These are phyloP conservation scores for Drosophila maculinotata DNA, from an alignment of 2,888 invertebrate species.

Conservation along the genomic window DNA sequence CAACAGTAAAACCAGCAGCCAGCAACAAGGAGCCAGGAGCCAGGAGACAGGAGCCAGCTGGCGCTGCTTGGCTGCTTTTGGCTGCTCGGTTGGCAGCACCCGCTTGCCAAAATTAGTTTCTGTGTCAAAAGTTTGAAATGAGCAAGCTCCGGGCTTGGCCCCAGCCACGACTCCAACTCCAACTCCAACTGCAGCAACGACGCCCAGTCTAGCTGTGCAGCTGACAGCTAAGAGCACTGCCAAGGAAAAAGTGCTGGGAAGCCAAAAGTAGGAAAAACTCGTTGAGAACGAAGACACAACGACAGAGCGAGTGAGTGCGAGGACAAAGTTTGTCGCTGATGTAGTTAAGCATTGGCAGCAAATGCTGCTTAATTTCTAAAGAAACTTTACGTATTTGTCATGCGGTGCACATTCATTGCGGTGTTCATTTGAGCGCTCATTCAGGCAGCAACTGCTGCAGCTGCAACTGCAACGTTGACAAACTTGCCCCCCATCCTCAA, in stretches of 20 bases:
- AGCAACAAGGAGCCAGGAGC: conserved; percentile 2
- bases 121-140: conserved; percentile 81
- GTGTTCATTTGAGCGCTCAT: conserved; percentile 79
- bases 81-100: conserved; percentile 60
- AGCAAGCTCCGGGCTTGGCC: conserved; percentile 66
- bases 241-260: conserved; percentile 31
- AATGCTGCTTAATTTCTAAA: conserved; percentile 82
- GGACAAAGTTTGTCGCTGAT: conserved; percentile 80
- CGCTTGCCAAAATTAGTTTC: conserved; percentile 81
- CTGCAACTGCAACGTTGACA: conserved; percentile 40
- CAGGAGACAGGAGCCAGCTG: conserved; percentile 19
- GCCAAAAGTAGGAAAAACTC: conserved; percentile 49
- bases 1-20: conserved; percentile 8
- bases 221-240: conserved; percentile 22
- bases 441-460: conserved; percentile 37
- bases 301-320: conserved; percentile 21
- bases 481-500: conserved; percentile 33
- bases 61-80: conserved; percentile 23
- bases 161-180: conserved; percentile 13
- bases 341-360: conserved; percentile 82
- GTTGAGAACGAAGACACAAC: conserved; percentile 37
- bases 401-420: conserved; percentile 81
- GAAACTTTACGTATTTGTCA: conserved; percentile 82
- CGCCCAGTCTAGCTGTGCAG: conserved; percentile 13
- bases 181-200: conserved; percentile 7